A percentile compares a stretch with the other conserved stretches of the same genome.
Evolutionary conservation across 2,113 vertebrate species (phyloP).

Genomic region (Ptilonorhynchus violaceus): DNA sequence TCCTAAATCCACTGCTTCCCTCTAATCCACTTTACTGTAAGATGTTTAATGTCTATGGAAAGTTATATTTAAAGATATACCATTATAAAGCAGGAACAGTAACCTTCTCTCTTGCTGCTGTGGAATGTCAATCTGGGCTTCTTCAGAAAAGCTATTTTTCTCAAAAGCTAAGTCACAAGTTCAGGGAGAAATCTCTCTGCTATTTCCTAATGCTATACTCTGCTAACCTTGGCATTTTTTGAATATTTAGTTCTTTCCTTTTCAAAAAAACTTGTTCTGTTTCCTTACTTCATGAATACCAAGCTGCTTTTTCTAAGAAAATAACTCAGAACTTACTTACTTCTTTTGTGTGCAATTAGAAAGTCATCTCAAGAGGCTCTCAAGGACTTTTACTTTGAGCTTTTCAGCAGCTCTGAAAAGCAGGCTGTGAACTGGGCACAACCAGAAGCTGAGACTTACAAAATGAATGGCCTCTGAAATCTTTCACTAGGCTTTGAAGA

Average conservation of each 20-base stretch:
- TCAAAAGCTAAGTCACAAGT: conserved; percentile 44
- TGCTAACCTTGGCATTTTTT: conserved; percentile 57
- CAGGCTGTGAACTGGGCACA: background rate
- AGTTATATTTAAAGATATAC: background rate
- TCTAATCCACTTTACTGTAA: background rate
- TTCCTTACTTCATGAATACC: conserved; percentile 8
- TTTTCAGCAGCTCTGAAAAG: background rate
- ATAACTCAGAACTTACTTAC: background rate
- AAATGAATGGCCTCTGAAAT: background rate
- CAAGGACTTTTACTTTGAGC: background rate
- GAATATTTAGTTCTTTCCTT: conserved; percentile 44
- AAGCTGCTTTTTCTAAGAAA: conserved; percentile 1
- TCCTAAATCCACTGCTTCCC: background rate
- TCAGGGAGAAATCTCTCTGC: conserved; percentile 52
- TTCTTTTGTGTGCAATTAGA: background rate
- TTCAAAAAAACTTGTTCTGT: background rate
- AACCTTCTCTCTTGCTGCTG: background rate
- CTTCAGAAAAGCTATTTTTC: conserved; percentile 36
- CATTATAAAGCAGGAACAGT: background rate
- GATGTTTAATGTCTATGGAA: background rate
- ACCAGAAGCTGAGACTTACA: background rate
- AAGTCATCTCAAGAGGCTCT: background rate
- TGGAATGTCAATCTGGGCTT: background rate
- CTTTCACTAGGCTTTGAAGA: background rate
- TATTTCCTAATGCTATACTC: conserved; percentile 50